Conservation (phyloP, 2,113 vertebrate genomes). For the Acanthochromis polyacanthus region DNA sequence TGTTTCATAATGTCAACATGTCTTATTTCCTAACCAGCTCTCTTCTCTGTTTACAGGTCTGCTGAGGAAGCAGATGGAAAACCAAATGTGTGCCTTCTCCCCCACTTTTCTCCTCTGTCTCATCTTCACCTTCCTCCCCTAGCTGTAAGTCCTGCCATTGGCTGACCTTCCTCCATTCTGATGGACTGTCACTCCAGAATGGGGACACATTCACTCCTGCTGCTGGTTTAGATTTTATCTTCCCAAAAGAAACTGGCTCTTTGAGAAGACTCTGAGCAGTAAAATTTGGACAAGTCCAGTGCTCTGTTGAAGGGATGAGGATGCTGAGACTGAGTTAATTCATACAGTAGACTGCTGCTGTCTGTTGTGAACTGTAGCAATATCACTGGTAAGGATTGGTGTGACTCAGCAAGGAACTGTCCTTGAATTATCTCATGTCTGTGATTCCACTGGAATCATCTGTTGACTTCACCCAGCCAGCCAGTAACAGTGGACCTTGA, state of each 20-base stretch:
- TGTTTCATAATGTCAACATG: too few relatives aligned
- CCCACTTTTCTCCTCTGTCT: constrained; percentile 6
- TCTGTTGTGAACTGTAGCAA: background rate
- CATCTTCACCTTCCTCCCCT: constrained; percentile 8
- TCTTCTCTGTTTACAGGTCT: constrained; percentile 73
- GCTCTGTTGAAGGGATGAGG: too few relatives aligned
- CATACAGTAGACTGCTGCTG: too few relatives aligned
- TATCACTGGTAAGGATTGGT: constrained; percentile 1
- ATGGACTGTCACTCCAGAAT: too few relatives aligned
- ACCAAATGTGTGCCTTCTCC: constrained; percentile 75
- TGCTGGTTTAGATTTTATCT: constrained; percentile 10
- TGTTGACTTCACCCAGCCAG: background rate
- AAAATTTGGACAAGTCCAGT: constrained; percentile 2
- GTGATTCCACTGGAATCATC: background rate
- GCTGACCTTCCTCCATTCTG: background rate
- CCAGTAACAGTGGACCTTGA: constrained; percentile 6
- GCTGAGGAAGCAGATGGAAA: constrained; percentile 74
- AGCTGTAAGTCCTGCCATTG: constrained; percentile 21
- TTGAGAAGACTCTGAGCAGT: background rate
- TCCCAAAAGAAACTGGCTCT: background rate
- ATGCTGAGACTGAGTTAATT: too few relatives aligned
- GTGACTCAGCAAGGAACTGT: constrained; percentile 5
- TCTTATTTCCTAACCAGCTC: background rate
- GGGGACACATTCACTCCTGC: background rate
- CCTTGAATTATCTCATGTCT: background rate